Evolutionary conservation across 2,113 vertebrate species (phyloP), one percentile per base, ranked within the genome.

Genomic region (Neogale vison): DNA sequence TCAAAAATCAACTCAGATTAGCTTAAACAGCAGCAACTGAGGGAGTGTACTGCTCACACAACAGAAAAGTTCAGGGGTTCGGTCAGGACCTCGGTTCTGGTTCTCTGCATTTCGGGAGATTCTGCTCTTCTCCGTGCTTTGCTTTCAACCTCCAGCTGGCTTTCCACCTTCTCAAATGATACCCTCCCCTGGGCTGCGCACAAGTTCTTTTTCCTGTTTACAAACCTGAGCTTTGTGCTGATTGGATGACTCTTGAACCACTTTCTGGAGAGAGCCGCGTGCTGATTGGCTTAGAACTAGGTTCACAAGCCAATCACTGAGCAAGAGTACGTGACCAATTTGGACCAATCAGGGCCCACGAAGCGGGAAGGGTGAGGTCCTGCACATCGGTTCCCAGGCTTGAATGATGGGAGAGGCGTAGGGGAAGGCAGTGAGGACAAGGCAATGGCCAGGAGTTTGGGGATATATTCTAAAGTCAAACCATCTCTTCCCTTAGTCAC

Each of bases 341-440:
- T 82, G 85, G 79, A 74, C 65, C 84, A 92, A 36, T 77, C 18
- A 74, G 61, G 65, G 42, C 31, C 39, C 52, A 42, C 29, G 39
- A 67, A 88, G 13, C 50, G 15, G 92, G 34, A 87, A 80, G 31
- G 20, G 7, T 2, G 13, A 0, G 6, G 55, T 74, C 23, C 24
- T 13, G 4, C 4, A 13, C 8, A 3, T 24, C 1, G 7, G 11
- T 31, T 10, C 0, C 31, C 2, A 18, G 52, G 7, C 13, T 3
- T 45, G 52, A 39, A 31, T 24, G 50, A 23, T 1, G 1, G 17
- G 20, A 77, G 45, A 85, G 39, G 7, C 9, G 0, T 7, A 9
- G 42, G 21, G 29, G 42, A 23, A 26, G 24, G 34, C 23, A 52
- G 17, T 67, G 55, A 74, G 14, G 9, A 18, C 14, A 1, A 20